Evolutionary conservation across 2,888 invertebrate genomes (phyloP).

Genomic region (Catocala sponsa): DNA sequence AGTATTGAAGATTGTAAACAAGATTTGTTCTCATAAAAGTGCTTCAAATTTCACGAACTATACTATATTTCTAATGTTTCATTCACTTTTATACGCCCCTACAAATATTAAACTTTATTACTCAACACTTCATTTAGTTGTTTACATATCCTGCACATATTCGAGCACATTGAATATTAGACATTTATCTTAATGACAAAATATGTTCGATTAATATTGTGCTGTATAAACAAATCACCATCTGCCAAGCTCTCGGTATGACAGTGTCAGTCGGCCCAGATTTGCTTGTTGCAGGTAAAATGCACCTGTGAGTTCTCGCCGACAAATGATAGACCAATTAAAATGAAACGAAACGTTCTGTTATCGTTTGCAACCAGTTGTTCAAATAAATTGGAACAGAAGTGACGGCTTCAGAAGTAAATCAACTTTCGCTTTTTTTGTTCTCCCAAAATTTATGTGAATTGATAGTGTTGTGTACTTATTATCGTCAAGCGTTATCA

Average conservation of each 20-base stretch:
- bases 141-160: neutral
- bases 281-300: constrained; percentile 26
- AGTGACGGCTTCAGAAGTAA: constrained; percentile 31
- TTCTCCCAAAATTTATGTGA: constrained; percentile 22
- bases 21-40: neutral
- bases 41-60: neutral
- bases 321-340: constrained; percentile 56
- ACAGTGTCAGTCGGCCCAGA: constrained; percentile 17
- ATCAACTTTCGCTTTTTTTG: constrained; percentile 39
- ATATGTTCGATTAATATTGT: constrained; percentile 7
- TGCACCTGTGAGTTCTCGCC: constrained; percentile 28
- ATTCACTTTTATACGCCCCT: neutral
- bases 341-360: constrained; percentile 28
- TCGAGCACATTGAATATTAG: neutral
- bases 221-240: constrained; percentile 6
- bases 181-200: constrained; percentile 2
- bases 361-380: constrained; percentile 32
- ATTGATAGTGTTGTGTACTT: constrained; percentile 28
- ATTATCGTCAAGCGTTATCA: constrained; percentile 31
- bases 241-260: constrained; percentile 16
- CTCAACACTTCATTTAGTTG: neutral
- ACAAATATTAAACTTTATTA: neutral
- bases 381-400: constrained; percentile 33
- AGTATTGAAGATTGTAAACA: constrained; percentile 3
- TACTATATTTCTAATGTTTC: neutral